phyloP scores from a whole-genome alignment of 1,140 invertebrate species.

The Zaprionus ornatus region DNA sequence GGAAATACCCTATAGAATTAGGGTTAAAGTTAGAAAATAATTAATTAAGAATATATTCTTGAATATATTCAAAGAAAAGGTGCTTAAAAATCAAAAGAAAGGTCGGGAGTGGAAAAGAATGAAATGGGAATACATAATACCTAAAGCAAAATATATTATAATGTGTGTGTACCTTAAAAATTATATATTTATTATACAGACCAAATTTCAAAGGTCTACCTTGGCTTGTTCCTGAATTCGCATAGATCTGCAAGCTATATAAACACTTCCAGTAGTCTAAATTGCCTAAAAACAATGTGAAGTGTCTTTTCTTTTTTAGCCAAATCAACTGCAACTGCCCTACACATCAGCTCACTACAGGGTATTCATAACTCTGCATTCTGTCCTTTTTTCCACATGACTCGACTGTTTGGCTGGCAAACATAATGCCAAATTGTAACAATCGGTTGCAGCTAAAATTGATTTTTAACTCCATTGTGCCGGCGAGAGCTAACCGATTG shows the following conservation, averaged over 20 bases:
- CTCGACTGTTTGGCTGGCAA: constrained; percentile 46
- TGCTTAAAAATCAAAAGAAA: too few relatives aligned
- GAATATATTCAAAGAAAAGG: too few relatives aligned
- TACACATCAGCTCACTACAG: background rate
- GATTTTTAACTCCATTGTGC: constrained; percentile 47
- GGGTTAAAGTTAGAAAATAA: background rate
- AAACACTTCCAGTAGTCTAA: background rate
- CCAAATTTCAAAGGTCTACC: background rate
- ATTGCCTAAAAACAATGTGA: background rate
- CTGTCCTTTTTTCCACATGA: constrained; percentile 42
- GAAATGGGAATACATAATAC: too few relatives aligned
- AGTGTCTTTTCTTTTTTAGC: background rate
- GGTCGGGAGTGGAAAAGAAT: too few relatives aligned
- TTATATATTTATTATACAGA: too few relatives aligned
- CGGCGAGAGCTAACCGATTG: constrained; percentile 19
- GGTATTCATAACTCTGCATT: constrained; percentile 6
- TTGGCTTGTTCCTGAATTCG: background rate
- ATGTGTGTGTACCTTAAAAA: too few relatives aligned
- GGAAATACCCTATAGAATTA: constrained; percentile 17
- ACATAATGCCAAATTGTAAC: constrained; percentile 57
- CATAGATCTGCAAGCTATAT: background rate
- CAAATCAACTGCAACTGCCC: background rate
- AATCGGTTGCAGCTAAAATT: constrained; percentile 48
- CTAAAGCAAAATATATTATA: too few relatives aligned
- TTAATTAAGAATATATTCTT: too few relatives aligned